A percentile compares a stretch with the other conserved stretches of the same genome.
Conservation (phyloP, 2,888 invertebrate species). For the Eupithecia abbreviata region DNA sequence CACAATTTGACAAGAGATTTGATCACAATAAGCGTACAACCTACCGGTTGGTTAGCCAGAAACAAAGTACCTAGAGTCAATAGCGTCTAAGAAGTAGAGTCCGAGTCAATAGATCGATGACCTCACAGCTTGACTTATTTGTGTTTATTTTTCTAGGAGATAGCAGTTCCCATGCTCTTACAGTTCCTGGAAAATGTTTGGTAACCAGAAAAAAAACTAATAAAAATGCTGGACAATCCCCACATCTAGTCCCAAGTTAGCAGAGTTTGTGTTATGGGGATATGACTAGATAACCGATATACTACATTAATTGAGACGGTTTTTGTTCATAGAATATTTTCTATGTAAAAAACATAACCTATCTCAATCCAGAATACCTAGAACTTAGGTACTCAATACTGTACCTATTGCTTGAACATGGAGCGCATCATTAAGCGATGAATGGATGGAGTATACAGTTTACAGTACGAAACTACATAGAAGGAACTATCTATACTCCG, state of each 20-base stretch:
- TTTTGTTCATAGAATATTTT: no score
- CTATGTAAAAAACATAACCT: background rate
- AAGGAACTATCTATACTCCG: background rate
- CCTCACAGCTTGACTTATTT: constrained; percentile 59
- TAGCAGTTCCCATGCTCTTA: constrained; percentile 62
- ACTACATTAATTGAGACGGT: no score
- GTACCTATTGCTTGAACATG: no score
- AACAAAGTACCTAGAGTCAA: constrained; percentile 53
- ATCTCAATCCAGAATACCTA: background rate
- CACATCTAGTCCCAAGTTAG: background rate
- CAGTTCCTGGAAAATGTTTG: constrained; percentile 59
- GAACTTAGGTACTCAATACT: background rate
- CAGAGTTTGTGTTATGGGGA: background rate
- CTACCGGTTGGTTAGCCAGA: background rate
- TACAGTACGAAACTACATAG: background rate
- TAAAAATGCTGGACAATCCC: background rate
- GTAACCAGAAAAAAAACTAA: background rate
- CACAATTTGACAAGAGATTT: constrained; percentile 1
- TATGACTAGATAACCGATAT: background rate
- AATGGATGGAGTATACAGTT: no score
- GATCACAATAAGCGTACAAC: background rate
- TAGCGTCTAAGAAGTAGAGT: constrained; percentile 44
- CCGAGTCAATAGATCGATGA: constrained; percentile 66
- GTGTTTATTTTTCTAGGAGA: constrained; percentile 67
- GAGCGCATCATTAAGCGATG: no score